phyloP scores from a whole-genome alignment of 2,888 invertebrate genomes.

The Falcaria lacertinaria region DNA sequence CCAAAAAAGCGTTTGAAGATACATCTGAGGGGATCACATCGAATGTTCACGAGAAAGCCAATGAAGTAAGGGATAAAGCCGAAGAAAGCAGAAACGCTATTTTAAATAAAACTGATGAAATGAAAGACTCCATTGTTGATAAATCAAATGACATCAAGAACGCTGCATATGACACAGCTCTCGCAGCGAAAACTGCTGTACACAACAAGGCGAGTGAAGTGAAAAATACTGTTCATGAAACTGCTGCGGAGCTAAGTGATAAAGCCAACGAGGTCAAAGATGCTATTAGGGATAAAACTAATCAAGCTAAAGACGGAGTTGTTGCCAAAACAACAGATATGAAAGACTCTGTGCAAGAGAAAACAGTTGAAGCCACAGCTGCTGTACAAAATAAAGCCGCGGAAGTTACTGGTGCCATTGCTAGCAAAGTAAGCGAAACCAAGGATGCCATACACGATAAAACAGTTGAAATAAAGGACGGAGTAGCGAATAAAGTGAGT shows the following conservation, averaged over 20 bases:
- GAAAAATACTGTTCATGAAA: constrained; percentile 10
- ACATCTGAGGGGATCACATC: constrained; percentile 12
- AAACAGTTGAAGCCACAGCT: constrained; percentile 20
- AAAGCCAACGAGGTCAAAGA: constrained; percentile 7
- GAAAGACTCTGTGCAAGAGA: constrained; percentile 21
- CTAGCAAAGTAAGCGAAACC: constrained; percentile 7
- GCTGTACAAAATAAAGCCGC: constrained; percentile 21
- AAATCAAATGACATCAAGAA: constrained; percentile 25
- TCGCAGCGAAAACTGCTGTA: constrained; percentile 6
- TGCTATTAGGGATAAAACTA: constrained; percentile 18
- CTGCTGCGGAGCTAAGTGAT: neutral
- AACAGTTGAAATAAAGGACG: constrained; percentile 22
- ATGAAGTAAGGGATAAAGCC: constrained; percentile 19
- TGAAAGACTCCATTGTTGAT: constrained; percentile 30
- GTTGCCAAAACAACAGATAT: constrained; percentile 22
- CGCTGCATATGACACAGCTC: constrained; percentile 13
- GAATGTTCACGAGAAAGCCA: constrained; percentile 6
- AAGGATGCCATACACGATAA: constrained; percentile 24
- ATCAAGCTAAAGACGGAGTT: constrained; percentile 16
- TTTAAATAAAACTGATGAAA: constrained; percentile 34
- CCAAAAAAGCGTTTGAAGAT: constrained; percentile 26
- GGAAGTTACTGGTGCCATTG: constrained; percentile 27
- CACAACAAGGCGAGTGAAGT: constrained; percentile 12
- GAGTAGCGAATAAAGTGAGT: constrained; percentile 22
- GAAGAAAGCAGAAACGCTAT: constrained; percentile 33